Percentiles rank a stretch among this genome's conserved stretches.
Conservation (phyloP, 2,113 vertebrate genomes). For the Cariama cristata region DNA sequence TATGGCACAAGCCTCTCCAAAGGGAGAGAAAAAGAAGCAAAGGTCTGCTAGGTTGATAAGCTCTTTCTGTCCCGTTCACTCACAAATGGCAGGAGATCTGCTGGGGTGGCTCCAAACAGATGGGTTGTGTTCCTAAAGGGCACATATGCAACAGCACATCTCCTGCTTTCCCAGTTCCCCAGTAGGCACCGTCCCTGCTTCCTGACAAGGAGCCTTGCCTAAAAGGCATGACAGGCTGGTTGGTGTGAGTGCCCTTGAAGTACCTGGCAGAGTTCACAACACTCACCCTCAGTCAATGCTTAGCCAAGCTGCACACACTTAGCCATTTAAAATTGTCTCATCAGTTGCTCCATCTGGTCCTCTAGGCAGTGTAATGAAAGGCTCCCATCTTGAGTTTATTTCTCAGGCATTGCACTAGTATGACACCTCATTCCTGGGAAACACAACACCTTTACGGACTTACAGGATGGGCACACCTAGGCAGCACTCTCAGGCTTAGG, state of each 20-base stretch:
- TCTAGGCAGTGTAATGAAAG: background rate
- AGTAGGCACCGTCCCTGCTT: background rate
- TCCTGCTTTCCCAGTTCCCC: background rate
- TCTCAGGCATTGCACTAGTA: background rate
- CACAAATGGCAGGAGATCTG: background rate
- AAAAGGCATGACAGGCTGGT: background rate
- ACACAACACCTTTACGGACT: background rate
- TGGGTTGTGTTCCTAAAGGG: background rate
- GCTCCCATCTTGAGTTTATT: background rate
- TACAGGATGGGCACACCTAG: background rate
- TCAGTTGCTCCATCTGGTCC: background rate
- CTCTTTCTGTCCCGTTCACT: background rate
- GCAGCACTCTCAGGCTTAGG: background rate
- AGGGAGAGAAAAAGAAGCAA: background rate
- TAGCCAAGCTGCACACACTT: background rate
- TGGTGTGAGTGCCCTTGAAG: background rate
- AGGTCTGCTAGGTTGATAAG: background rate
- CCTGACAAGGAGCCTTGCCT: background rate
- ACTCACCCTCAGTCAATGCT: background rate
- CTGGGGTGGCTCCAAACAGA: background rate
- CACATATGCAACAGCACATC: background rate
- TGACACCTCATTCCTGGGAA: background rate
- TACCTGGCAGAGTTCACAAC: background rate
- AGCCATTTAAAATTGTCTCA: background rate
- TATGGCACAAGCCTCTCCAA: background rate